phyloP scores from a whole-genome alignment of 2,888 invertebrate genomes.

The Lordiphosa fenestrarum region DNA sequence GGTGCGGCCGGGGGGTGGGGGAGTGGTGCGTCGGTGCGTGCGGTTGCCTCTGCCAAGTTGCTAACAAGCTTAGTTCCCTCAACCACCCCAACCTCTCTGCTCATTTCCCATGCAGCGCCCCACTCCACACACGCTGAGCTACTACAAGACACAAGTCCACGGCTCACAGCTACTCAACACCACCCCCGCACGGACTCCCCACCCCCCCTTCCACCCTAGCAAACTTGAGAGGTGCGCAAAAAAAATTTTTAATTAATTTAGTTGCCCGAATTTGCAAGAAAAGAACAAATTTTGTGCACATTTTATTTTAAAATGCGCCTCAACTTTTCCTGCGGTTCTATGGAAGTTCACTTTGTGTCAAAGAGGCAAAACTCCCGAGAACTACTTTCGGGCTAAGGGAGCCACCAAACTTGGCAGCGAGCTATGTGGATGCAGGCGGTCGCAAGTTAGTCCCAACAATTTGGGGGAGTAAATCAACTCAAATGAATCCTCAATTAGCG shows the following conservation, averaged over 20 bases:
- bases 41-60: constrained; percentile 56
- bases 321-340: constrained; percentile 4
- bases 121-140: constrained; percentile 1
- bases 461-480: no score
- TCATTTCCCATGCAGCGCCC: constrained; percentile 27
- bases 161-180: constrained; percentile 7
- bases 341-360: no score
- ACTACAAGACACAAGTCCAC: constrained; percentile 14
- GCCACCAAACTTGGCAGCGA: no score
- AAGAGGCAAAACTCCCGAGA: no score
- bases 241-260: constrained; percentile 63
- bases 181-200: neutral
- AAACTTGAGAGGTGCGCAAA: constrained; percentile 16
- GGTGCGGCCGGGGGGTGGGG: neutral
- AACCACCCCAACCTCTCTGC: constrained; percentile 27
- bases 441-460: no score
- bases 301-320: constrained; percentile 9
- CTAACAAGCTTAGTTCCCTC: constrained; percentile 66
- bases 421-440: no score
- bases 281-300: neutral
- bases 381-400: no score
- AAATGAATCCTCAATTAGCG: no score
- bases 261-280: constrained; percentile 40
- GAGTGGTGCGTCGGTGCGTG: constrained; percentile 42
- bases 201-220: neutral